Percentiles rank a stretch among this genome's conserved stretches.
Conservation (phyloP, 2,888 invertebrate species). For the Agriopis aurantiaria region DNA sequence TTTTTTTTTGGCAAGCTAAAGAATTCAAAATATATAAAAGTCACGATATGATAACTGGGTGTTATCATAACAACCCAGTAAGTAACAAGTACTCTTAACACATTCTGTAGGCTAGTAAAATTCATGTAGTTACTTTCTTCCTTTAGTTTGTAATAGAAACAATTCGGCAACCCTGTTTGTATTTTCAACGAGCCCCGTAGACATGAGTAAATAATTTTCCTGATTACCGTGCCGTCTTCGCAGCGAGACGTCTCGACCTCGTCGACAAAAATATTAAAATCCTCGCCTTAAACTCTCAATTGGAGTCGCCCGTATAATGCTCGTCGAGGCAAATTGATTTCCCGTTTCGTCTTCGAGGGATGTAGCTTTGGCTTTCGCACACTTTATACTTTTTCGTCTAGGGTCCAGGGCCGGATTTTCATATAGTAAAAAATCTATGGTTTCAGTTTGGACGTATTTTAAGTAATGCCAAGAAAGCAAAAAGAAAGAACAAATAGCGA, state of each 20-base stretch:
- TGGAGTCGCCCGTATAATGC: slow-evolving; percentile 56
- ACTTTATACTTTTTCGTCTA: slow-evolving; percentile 8
- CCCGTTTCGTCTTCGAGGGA: slow-evolving; percentile 65
- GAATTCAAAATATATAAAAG: too few relatives aligned
- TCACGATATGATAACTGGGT: too few relatives aligned
- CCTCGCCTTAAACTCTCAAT: slow-evolving; percentile 54
- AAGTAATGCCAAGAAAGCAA: too few relatives aligned
- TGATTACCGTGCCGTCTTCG: slow-evolving; percentile 82
- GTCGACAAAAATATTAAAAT: slow-evolving; percentile 77
- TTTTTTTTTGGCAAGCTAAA: too few relatives aligned
- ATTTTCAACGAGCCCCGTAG: slow-evolving; percentile 69
- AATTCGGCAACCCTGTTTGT: slow-evolving; percentile 61
- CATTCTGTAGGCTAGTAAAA: too few relatives aligned
- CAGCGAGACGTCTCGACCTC: slow-evolving; percentile 54
- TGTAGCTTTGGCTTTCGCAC: slow-evolving; percentile 55
- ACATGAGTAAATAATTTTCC: slow-evolving; percentile 85
- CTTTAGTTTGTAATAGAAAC: background rate
- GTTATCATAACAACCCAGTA: too few relatives aligned
- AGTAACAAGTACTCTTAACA: too few relatives aligned
- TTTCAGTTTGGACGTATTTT: too few relatives aligned
- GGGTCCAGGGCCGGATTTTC: background rate
- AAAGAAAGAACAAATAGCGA: too few relatives aligned
- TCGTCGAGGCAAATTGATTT: slow-evolving; percentile 74
- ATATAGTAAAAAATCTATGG: background rate
- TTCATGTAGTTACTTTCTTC: too few relatives aligned